Percentiles rank a stretch among this genome's conserved stretches.
Conservation (phyloP, 2,888 invertebrate genomes). For the Ophraella communa region DNA sequence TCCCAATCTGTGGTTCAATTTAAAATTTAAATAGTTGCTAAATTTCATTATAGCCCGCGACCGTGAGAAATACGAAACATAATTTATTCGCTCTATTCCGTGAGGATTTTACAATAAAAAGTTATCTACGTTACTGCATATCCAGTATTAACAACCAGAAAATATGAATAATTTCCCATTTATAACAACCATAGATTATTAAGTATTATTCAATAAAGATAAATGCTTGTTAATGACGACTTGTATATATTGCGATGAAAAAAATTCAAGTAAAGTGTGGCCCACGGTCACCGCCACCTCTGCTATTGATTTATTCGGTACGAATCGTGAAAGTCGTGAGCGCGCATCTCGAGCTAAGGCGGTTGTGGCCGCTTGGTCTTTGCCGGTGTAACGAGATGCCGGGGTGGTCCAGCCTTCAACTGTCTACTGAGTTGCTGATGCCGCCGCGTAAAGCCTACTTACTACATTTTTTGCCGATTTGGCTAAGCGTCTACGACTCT, state of each 20-base stretch:
- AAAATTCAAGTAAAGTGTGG: not conserved
- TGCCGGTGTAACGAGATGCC: constrained; percentile 56
- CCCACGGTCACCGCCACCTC: constrained; percentile 11
- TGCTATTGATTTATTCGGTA: constrained; percentile 48
- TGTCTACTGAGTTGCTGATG: constrained; percentile 43
- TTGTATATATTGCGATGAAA: not conserved
- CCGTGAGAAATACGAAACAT: too few relatives aligned
- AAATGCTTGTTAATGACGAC: not conserved
- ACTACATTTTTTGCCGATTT: constrained; percentile 16
- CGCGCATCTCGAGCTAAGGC: constrained; percentile 44
- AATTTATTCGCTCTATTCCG: too few relatives aligned
- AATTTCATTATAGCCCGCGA: too few relatives aligned
- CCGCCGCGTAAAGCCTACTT: constrained; percentile 17
- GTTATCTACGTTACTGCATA: too few relatives aligned
- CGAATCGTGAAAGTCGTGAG: constrained; percentile 48
- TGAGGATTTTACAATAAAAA: too few relatives aligned
- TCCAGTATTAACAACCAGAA: too few relatives aligned
- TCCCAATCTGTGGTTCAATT: too few relatives aligned
- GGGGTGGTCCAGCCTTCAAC: constrained; percentile 58
- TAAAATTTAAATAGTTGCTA: too few relatives aligned
- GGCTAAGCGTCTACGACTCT: constrained; percentile 7
- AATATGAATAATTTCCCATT: too few relatives aligned
- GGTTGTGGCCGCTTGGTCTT: constrained; percentile 38
- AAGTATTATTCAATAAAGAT: too few relatives aligned
- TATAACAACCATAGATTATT: too few relatives aligned